A percentile compares a stretch with the other conserved stretches of the same genome.
Evolutionary conservation across 2,113 vertebrate genomes (phyloP).

Genomic region (Paramisgurnus dabryanus): DNA sequence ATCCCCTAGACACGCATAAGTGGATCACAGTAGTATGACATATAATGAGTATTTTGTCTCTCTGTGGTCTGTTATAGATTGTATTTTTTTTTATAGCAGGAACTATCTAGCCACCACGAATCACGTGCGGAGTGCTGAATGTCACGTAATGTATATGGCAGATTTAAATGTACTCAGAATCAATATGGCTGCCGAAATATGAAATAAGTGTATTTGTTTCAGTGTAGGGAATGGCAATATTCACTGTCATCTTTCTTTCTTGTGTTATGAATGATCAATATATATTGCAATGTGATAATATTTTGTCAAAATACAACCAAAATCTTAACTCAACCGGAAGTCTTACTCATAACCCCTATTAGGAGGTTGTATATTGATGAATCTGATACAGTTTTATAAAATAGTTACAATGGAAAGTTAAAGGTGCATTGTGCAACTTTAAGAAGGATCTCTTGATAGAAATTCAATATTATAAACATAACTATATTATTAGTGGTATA

Average conservation of each 20-base stretch:
- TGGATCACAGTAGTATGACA: neutral
- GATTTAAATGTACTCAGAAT: conserved; percentile 21
- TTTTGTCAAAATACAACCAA: no score
- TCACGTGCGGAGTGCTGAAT: neutral
- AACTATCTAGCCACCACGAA: conserved; percentile 12
- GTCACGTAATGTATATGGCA: conserved; percentile 4
- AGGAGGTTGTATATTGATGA: no score
- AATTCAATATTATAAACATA: no score
- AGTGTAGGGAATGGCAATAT: neutral
- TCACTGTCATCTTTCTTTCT: neutral
- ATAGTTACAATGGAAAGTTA: no score
- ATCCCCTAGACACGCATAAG: neutral
- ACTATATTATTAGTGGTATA: no score
- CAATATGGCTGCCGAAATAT: neutral
- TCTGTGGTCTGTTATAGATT: conserved; percentile 8
- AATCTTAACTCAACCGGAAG: no score
- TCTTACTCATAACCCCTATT: no score
- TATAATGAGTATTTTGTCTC: neutral
- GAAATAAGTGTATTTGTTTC: neutral
- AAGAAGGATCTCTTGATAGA: no score
- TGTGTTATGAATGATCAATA: neutral
- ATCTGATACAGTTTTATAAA: no score
- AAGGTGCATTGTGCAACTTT: no score
- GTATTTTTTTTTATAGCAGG: neutral
- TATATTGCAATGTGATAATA: no score